Evolutionary conservation across 2,888 invertebrate genomes (phyloP), one percentile per base, ranked within the genome.

Genomic region (Dascillus cervinus): DNA sequence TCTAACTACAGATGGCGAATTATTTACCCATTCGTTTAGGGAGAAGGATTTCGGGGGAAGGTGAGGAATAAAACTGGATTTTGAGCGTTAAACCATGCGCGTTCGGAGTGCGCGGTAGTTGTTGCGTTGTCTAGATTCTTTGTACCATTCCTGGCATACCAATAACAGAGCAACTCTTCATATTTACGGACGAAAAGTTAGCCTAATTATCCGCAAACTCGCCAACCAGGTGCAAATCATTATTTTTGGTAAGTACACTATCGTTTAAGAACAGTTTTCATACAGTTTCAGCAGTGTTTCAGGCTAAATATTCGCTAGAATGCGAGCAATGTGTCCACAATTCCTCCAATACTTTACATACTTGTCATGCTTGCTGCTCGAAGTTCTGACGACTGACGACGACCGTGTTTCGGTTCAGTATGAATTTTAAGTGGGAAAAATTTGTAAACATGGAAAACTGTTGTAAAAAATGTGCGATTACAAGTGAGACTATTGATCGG

Each of bases 111-210:
- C 82, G 83, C 82, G 75, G 73, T 77, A 74, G 77, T 72, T 75
- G 77, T 77, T 82, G 85, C 87, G 87, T 88, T 86, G 86, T 87
- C 84, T 78, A 79, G 86, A 88, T 88, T 89, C 88, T 87, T 88
- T 88, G 85, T 87, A 86, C 83, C 88, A 89, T 89, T 88, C 88
- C 83, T 84, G 77, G 82, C 87, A 89, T 89, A 85, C 88, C 87
- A 85, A 75, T 75, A 76, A 75, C 73, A 73, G 74, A 73, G 72
- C 71, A 74, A 75, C 75, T 75, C 76, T 76, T 74, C 69, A 73
- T 75, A 75, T 77, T 74, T 75, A 75, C 75, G 73, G 71, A 67
- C 61, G 67, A 72, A 75, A 76, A 74, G 73, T 69, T 71, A 69
- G 72, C 71, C 75, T 76, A 76, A 77, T 76, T 75, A 73, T 71